Evolutionary conservation across 2,888 invertebrate species (phyloP), one percentile per base, ranked within the genome.

Genomic region (Orthosia cruda): DNA sequence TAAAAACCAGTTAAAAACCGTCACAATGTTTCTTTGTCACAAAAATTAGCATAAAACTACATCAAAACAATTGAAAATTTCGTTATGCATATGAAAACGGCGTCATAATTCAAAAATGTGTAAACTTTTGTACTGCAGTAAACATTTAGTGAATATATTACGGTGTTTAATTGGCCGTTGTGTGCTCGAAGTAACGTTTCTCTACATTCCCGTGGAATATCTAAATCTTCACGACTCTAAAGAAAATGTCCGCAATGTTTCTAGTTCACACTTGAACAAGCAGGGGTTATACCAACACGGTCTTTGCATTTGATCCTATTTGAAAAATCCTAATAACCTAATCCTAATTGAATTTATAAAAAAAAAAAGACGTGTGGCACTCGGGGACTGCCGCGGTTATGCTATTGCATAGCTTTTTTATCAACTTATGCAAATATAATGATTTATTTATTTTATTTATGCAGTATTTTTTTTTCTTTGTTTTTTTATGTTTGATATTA

Each of bases 191-290:
- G 85, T 74, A 68, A 74, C 74, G 74, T 83, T 77, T 83, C 83
- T 83, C 72, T 67, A 79, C 85, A 76, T 84, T 70, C 85, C 84
- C 49, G 69, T 82, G 82, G 86, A 85, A 76, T 78, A 89, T 81
- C 86, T 91, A 90, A 92, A 92, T 91, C 91, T 91, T 84, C 72
- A 50, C 79, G 81, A 84, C 80, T 86, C 83, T 82, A 85, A 88
- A 87, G 85, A 87, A 90, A 91, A 90, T 86, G 87, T 88, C 84
- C 81, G 80, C 80, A 76, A 88, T 88, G 86, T 89, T 87, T 86
- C 77, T 82, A 85, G 86, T 88, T 87, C 89, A 87, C 88, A 85
- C 85, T 88, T 80, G 85, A 91, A 88, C 87, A 84, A 89, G 87
- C 89, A 81, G 73, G 71, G 77, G 83, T 86, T 69, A 59, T 91